These are phyloP conservation scores for Meteorus sp. DNA, from an alignment of 1,140 invertebrate genomes.

Conservation along the genomic window DNA sequence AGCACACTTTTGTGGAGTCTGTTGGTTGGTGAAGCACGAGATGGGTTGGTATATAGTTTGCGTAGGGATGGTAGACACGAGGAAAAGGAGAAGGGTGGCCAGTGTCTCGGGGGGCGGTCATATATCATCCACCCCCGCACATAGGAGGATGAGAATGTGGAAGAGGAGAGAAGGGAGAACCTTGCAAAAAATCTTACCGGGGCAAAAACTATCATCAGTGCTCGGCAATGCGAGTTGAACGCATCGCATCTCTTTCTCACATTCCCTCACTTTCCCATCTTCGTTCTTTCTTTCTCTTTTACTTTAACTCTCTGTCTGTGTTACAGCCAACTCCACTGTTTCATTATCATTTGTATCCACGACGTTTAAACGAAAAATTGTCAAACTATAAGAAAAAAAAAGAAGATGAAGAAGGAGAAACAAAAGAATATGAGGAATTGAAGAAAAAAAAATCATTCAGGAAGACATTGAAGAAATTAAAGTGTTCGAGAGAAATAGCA, in stretches of 20 bases:
- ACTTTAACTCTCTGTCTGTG: neutral
- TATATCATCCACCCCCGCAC: slow-evolving; percentile 59
- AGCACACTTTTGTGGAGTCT: no score
- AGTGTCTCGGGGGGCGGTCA: slow-evolving; percentile 58
- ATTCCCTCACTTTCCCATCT: slow-evolving; percentile 28
- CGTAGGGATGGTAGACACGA: neutral
- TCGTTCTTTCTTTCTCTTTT: slow-evolving; percentile 13
- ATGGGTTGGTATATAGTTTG: no score
- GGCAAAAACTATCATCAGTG: slow-evolving; percentile 59
- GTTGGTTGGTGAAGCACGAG: no score
- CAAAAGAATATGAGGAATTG: no score
- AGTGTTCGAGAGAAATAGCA: no score
- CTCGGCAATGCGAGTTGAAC: slow-evolving; percentile 55
- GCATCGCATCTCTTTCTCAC: slow-evolving; percentile 38
- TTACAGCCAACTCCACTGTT: neutral
- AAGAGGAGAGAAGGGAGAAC: slow-evolving; percentile 42
- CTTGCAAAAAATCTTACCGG: slow-evolving; percentile 56
- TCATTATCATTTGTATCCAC: neutral
- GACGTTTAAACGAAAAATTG: slow-evolving; percentile 1
- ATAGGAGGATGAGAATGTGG: no score
- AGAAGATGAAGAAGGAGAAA: no score
- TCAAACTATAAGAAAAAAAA: no score
- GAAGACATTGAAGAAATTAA: no score
- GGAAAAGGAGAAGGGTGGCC: slow-evolving; percentile 43
- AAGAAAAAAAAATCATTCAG: no score